Conservation (phyloP, 2,113 vertebrate genomes). For the Pseudolaguvia tuberculata region DNA sequence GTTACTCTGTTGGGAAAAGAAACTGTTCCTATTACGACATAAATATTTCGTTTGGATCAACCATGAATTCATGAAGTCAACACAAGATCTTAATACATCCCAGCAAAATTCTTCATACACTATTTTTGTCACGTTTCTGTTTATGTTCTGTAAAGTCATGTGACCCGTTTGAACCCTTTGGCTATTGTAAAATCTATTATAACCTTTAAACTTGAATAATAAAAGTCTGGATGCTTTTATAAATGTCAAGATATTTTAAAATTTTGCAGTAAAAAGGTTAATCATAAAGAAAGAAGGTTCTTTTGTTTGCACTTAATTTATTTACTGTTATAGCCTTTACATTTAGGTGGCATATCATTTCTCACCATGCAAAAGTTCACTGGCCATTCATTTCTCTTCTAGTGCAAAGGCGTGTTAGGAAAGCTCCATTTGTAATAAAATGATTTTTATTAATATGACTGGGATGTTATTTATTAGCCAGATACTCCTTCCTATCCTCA, state of each 20-base stretch:
- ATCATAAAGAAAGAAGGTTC: slow-evolving; percentile 7
- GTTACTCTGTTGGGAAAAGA: neutral
- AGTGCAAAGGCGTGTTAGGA: neutral
- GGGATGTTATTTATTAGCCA: slow-evolving; percentile 55
- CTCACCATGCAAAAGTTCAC: slow-evolving; percentile 6
- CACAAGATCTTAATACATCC: neutral
- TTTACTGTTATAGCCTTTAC: slow-evolving; percentile 60
- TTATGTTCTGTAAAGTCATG: neutral
- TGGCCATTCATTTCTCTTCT: slow-evolving; percentile 9
- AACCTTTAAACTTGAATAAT: slow-evolving; percentile 19
- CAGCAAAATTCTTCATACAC: neutral
- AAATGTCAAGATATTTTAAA: slow-evolving; percentile 26
- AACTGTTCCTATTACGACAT: neutral
- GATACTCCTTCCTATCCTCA: slow-evolving; percentile 45
- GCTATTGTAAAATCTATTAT: slow-evolving; percentile 14
- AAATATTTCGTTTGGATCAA: neutral
- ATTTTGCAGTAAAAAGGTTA: slow-evolving; percentile 22
- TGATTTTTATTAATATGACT: slow-evolving; percentile 57
- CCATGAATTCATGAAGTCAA: neutral
- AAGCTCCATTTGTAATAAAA: slow-evolving; percentile 46
- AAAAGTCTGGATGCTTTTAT: slow-evolving; percentile 7
- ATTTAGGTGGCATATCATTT: slow-evolving; percentile 11
- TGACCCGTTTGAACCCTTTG: neutral
- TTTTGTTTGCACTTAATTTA: slow-evolving; percentile 18
- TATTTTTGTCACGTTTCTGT: neutral